Evolutionary conservation across 2,113 vertebrate genomes (phyloP).

Genomic region (Zapus hudsonius): DNA sequence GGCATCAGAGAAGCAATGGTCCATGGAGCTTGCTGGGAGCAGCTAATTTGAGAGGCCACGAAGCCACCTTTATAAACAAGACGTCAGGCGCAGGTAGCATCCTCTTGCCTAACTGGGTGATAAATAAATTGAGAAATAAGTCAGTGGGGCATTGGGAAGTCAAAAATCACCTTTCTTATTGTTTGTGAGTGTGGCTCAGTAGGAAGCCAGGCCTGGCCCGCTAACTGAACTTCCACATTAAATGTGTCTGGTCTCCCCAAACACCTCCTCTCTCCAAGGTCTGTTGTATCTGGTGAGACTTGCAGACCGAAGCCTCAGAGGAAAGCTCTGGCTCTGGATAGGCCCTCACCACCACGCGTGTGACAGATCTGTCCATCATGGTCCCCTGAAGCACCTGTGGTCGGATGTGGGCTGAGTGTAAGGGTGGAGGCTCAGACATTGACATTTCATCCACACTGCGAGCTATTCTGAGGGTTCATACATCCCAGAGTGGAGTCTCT

Average conservation of each 20-base stretch:
- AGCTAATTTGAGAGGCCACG: not conserved
- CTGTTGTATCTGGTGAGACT: not conserved
- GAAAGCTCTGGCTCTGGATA: not conserved
- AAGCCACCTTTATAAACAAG: not conserved
- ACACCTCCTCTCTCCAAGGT: not conserved
- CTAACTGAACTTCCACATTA: not conserved
- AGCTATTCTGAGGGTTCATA: not conserved
- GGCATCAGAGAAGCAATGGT: constrained; percentile 47
- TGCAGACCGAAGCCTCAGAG: not conserved
- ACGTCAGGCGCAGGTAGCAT: too few species aligned
- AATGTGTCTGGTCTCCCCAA: not conserved
- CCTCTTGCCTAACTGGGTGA: not conserved
- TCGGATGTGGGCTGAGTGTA: not conserved
- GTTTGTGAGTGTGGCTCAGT: not conserved
- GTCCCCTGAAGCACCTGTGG: accelerated
- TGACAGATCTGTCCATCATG: not conserved
- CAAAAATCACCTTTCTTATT: not conserved
- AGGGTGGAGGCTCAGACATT: not conserved
- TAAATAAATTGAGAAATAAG: constrained; percentile 29
- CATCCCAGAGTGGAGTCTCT: too few species aligned
- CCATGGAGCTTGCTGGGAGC: not conserved
- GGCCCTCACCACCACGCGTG: not conserved
- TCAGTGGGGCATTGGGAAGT: not conserved
- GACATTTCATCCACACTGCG: not conserved
- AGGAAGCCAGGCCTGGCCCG: not conserved